Evolutionary conservation across 2,113 vertebrate genomes (phyloP), one percentile per base, ranked within the genome.

Genomic region (Trichechus manatus): DNA sequence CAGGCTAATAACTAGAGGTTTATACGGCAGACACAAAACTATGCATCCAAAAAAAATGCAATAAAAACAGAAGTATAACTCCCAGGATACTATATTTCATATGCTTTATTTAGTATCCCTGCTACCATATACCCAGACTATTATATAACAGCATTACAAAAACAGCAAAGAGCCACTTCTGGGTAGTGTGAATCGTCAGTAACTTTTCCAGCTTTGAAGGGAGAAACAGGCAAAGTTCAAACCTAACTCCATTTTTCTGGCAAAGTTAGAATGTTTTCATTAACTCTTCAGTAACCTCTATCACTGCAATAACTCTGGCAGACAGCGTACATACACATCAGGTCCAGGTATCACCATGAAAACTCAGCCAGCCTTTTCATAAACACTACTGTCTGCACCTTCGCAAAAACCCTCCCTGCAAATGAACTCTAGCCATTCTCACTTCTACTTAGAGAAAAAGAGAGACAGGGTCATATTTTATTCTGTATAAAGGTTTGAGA

Each of bases 181-280:
- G 1, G 89, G 61, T 47, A 19, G 56, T 44, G 42, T 64, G 44
- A 95, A 74, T 74, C 36, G 87, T 89, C 19, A 91, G 22, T 91
- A 95, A 86, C 66, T 93, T 36, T 86, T 92, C 42, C 70, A 63
- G 78, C 47, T 90, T 25, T 94, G n/a, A 96, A 96, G 29, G 79
- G 33, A 59, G 9, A n/a, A 87, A 85, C 19, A 81, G 9, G 33
- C 59, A 77, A 89, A 83, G 36, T 44, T 95, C 84, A 93, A 92
- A 63, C 10, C 47, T 42, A 78, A 74, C 31, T 89, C 14, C 44
- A 81, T 80, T 89, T 92, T 42, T 88, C 56, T 81, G 68, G 5
- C 80, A 47, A 81, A 74, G 47, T 47, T 25, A 91, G 20, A 59
- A 78, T 31, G 85, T 87, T 89, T 39, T 70, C 72, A 86, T 61